Conservation (phyloP, 2,888 invertebrate genomes). For the Metopia argyrocephala region DNA sequence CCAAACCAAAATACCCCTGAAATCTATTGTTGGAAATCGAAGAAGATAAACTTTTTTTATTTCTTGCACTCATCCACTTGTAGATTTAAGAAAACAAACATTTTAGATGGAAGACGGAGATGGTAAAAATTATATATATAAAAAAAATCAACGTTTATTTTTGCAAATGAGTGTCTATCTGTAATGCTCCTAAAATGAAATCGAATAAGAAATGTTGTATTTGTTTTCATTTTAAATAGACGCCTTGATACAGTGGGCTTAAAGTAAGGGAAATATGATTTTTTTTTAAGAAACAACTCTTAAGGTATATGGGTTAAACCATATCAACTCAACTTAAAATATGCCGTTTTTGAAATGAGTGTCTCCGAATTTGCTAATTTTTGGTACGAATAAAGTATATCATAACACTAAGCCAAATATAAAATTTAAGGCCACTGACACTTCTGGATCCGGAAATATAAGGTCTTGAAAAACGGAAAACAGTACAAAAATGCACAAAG, state of each 20-base stretch:
- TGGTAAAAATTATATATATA: background rate
- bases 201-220: constrained; percentile 9
- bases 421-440: no score
- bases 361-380: no score
- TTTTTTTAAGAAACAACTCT: no score
- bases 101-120: constrained; percentile 9
- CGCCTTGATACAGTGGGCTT: constrained; percentile 10
- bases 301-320: no score
- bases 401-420: no score
- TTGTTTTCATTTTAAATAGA: background rate
- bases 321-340: no score
- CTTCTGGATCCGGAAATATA: no score
- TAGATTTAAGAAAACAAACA: constrained; percentile 52
- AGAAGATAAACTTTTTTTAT: constrained; percentile 38
- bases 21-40: constrained; percentile 23
- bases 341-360: no score
- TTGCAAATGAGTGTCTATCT: constrained; percentile 51
- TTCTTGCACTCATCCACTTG: constrained; percentile 42
- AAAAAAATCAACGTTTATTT: constrained; percentile 41
- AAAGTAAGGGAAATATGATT: background rate
- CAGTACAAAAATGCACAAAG: no score
- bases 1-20: constrained; percentile 69
- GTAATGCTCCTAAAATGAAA: constrained; percentile 4
- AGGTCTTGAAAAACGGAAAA: no score
- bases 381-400: no score